These are phyloP conservation scores for Cladopsammia gracilis DNA, from an alignment of 64 coral and sea anemone genomes.

Conservation along the genomic window DNA sequence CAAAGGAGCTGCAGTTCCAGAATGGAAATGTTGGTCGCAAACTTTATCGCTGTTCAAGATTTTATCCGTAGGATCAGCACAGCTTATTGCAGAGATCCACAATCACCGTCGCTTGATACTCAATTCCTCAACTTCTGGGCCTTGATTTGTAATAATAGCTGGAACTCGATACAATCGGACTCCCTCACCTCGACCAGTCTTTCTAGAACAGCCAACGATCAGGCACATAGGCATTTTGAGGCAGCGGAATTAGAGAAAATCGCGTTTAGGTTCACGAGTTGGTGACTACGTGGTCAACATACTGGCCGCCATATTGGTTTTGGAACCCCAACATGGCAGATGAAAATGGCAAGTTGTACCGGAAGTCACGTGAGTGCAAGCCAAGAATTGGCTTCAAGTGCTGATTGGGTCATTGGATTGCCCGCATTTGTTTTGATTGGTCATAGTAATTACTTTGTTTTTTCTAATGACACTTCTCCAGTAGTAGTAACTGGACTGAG, in stretches of 20 bases:
- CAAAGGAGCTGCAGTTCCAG: constrained; percentile 35
- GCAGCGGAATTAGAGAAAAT: constrained; percentile 34
- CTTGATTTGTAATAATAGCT: constrained; percentile 20
- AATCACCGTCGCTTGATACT: constrained; percentile 33
- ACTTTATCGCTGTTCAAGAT: constrained; percentile 35
- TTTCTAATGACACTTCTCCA: too few species aligned
- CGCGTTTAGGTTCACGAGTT: constrained; percentile 16
- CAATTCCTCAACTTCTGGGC: constrained; percentile 57
- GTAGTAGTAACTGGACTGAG: too few species aligned
- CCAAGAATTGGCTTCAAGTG: too few species aligned
- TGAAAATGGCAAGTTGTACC: constrained; percentile 38
- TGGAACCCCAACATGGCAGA: constrained; percentile 24
- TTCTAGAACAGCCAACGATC: constrained; percentile 57
- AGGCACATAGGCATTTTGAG: constrained; percentile 57
- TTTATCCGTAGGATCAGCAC: constrained; percentile 38
- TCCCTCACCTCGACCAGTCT: constrained; percentile 57
- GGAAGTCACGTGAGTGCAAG: constrained; percentile 35
- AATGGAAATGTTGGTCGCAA: constrained; percentile 40
- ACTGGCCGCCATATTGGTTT: constrained; percentile 30
- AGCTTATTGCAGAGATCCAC: constrained; percentile 64
- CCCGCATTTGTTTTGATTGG: too few species aligned
- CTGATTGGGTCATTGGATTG: too few species aligned
- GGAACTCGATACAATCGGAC: constrained; percentile 62
- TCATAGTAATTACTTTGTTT: too few species aligned
- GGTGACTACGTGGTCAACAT: constrained; percentile 25